Percentiles rank a stretch among this genome's conserved stretches.
These are phyloP conservation scores for Polydrusus pterygomalis DNA, from an alignment of 2,888 invertebrate species.

Conservation along the genomic window DNA sequence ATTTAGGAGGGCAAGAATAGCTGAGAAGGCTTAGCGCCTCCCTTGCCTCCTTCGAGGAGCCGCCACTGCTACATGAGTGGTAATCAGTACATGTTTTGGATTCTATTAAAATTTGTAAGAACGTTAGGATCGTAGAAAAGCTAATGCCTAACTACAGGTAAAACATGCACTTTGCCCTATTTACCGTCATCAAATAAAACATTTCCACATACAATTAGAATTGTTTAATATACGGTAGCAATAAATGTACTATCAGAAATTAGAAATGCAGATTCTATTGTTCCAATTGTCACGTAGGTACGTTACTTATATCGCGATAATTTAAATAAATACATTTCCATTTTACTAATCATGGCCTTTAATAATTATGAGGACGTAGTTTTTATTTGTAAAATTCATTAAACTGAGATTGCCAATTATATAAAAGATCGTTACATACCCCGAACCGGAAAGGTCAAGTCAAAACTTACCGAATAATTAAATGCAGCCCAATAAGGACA, in stretches of 20 bases:
- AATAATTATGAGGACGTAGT: conserved; percentile 19
- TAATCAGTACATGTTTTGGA: not conserved
- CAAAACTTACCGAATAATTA: no score
- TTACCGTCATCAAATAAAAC: not conserved
- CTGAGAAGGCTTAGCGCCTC: no score
- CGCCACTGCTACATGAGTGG: no score
- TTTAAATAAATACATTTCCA: conserved; percentile 23
- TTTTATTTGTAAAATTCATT: not conserved
- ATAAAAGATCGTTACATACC: not conserved
- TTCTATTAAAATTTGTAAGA: not conserved
- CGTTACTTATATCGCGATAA: not conserved
- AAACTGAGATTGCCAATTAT: not conserved
- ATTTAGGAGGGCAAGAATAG: no score
- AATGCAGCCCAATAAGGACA: no score
- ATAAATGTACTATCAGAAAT: not conserved
- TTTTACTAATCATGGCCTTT: conserved; percentile 22
- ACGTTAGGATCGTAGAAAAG: not conserved
- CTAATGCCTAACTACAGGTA: not conserved
- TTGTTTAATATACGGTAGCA: not conserved
- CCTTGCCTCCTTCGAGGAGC: no score
- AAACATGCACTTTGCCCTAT: conserved; percentile 13
- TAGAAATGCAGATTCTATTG: conserved; percentile 22
- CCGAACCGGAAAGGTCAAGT: no score
- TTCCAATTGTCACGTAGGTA: not conserved
- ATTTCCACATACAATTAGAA: conserved; percentile 4